Percentiles rank a stretch among this genome's conserved stretches.
These are phyloP conservation scores for Ariolimax columbianus DNA, from an alignment of 2,888 invertebrate genomes.

Conservation along the genomic window DNA sequence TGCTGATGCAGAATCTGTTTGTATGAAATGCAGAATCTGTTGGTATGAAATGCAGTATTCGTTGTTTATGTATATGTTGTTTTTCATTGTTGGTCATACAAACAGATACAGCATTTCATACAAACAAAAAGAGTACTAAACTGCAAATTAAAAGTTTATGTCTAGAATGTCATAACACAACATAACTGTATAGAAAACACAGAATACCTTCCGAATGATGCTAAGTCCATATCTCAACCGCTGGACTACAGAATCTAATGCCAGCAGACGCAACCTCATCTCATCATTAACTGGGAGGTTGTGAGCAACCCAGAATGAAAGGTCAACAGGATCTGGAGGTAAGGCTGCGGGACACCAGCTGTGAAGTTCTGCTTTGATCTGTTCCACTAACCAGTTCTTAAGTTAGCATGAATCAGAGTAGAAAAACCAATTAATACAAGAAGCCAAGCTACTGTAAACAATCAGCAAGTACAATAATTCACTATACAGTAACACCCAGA, in stretches of 20 bases:
- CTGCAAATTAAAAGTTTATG: too few relatives aligned
- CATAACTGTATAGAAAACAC: not conserved
- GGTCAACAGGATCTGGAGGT: conserved; percentile 84
- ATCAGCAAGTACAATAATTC: too few relatives aligned
- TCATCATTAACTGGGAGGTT: conserved; percentile 86
- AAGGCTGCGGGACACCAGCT: conserved; percentile 79
- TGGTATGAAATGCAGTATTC: too few relatives aligned
- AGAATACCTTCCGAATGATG: conserved; percentile 78
- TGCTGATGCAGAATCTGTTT: too few relatives aligned
- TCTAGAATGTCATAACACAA: too few relatives aligned
- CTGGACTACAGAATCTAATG: conserved; percentile 85
- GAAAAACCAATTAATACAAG: not conserved
- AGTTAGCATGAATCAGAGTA: not conserved
- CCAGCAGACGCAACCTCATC: conserved; percentile 83
- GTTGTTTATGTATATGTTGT: too few relatives aligned
- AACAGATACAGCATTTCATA: not conserved
- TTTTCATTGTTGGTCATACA: too few relatives aligned
- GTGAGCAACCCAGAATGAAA: conserved; percentile 90
- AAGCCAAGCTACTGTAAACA: not conserved
- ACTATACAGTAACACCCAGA: not conserved
- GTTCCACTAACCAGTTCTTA: conserved; percentile 73
- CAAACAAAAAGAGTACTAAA: not conserved
- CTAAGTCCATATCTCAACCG: conserved; percentile 83
- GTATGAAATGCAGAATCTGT: too few relatives aligned
- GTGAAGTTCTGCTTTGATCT: conserved; percentile 75